A percentile compares a stretch with the other conserved stretches of the same genome.
Conservation (phyloP, 1,140 invertebrate species). For the Drosophila auraria region DNA sequence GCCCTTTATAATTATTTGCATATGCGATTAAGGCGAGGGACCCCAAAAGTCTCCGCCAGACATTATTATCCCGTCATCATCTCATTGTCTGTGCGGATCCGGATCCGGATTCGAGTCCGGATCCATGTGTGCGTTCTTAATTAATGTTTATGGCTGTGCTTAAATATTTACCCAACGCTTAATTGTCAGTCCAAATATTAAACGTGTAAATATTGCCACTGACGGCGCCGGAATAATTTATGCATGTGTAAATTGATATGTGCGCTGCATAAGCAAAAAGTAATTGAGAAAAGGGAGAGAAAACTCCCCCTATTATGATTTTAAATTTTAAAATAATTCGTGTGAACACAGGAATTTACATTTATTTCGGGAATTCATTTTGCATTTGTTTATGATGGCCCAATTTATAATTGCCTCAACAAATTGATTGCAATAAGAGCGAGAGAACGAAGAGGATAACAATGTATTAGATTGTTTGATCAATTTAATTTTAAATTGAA, state of each 20-base stretch:
- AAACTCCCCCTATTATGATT: constrained; percentile 14
- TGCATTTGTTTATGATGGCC: neutral
- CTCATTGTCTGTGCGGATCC: constrained; percentile 9
- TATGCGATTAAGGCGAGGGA: constrained; percentile 24
- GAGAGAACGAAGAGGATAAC: neutral
- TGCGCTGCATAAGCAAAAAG: constrained; percentile 27
- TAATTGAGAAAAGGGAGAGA: constrained; percentile 24
- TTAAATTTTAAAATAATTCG: constrained; percentile 14
- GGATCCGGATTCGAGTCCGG: constrained; percentile 10
- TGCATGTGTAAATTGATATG: constrained; percentile 48
- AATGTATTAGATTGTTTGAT: neutral
- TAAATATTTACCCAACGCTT: constrained; percentile 59
- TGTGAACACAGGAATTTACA: constrained; percentile 1
- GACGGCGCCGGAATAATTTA: constrained; percentile 56
- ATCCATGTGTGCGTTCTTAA: constrained; percentile 43
- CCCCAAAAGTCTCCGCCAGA: constrained; percentile 28
- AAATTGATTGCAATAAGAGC: neutral
- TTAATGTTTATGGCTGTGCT: constrained; percentile 60
- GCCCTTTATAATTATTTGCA: constrained; percentile 34
- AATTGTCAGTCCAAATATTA: constrained; percentile 69
- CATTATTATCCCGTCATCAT: constrained; percentile 37
- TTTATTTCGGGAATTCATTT: constrained; percentile 1
- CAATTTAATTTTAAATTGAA: constrained; percentile 11
- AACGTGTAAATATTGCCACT: constrained; percentile 35
- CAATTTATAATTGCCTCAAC: neutral